A percentile compares a stretch with the other conserved stretches of the same genome.
These are phyloP conservation scores for Zaprionus inermis DNA, from an alignment of 1,140 invertebrate genomes.

Conservation along the genomic window DNA sequence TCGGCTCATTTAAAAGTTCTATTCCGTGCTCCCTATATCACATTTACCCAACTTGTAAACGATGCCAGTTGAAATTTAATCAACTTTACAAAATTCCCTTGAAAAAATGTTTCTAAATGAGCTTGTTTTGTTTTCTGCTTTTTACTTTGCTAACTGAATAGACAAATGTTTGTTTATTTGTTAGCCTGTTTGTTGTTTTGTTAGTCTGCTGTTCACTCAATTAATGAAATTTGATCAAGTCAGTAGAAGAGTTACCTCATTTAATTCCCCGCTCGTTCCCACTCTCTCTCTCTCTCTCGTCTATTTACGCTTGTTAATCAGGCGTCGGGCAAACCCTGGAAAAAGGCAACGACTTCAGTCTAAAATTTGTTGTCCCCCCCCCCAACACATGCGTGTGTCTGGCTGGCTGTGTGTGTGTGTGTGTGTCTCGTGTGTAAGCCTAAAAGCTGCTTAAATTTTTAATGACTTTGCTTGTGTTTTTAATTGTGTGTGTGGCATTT, in stretches of 20 bases:
- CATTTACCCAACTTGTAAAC: background rate
- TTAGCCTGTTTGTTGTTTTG: constrained; percentile 4
- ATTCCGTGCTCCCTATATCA: too few relatives aligned
- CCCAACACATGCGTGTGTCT: constrained; percentile 30
- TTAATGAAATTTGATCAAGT: constrained; percentile 78
- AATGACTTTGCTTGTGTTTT: constrained; percentile 79
- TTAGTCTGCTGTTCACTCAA: constrained; percentile 62
- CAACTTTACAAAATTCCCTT: constrained; percentile 3
- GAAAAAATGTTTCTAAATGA: background rate
- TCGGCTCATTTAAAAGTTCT: background rate
- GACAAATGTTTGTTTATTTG: constrained; percentile 51
- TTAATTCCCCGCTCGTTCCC: background rate
- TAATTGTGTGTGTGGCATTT: constrained; percentile 66
- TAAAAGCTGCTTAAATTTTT: constrained; percentile 82
- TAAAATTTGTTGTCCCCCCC: background rate
- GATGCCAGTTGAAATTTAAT: constrained; percentile 16
- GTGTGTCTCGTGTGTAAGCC: constrained; percentile 59
- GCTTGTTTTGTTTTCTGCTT: background rate
- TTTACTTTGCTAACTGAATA: constrained; percentile 2
- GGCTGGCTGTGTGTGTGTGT: constrained; percentile 37
- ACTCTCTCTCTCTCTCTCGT: background rate
- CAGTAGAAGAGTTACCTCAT: constrained; percentile 30
- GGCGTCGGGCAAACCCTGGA: constrained; percentile 33
- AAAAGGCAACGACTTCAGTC: constrained; percentile 41
- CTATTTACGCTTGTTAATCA: constrained; percentile 70